Evolutionary conservation across 2,888 invertebrate genomes (phyloP), one percentile per base, ranked within the genome.

Genomic region (Drosophila fulvimacula): DNA sequence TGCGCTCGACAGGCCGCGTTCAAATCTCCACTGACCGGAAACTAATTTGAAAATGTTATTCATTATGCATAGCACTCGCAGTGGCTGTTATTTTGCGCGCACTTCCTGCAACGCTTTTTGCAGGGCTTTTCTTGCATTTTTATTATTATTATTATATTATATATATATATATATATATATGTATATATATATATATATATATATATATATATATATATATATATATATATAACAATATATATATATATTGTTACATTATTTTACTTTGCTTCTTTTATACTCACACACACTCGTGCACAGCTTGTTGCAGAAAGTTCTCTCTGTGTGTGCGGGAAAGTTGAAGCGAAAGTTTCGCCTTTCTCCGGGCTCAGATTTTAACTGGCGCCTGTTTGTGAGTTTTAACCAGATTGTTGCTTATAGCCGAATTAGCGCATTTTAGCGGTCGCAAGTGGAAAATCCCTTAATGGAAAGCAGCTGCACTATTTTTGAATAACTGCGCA

Each of bases 11-110:
- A 75, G 70, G 76, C 71, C 69, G 76, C 80, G 79, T 73, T 83
- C 67, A 86, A 85, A 83, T 88, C 81, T 88, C 83, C 81, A 70
- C 88, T 86, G 85, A 86, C 85, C 85, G 85, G 88, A 88, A 86
- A 86, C 83, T 88, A 86, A 88, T 85, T 85, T 81, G 72, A 88
- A 88, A 85, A 88, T 88, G 86, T 87, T 84, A 87, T 84, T 84
- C 83, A 84, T 84, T 87, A 84, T 84, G 85, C 83, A 87, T 82
- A 55, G 78, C 76, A 66, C 70, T 85, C 62, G 69, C 58, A 70
- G 63, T 81, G 59, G 76, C 60, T 77, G 66, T 57, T 63, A 52
- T 77, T 75, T 83, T 72, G 73, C 80, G 73, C 84, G 63, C 62
- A 68, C 75, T 73, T 79, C 69, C 83, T 78, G 77, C 67, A 65